phyloP scores from a whole-genome alignment of 2,888 invertebrate genomes.

The Neuroscelio doddi region DNA sequence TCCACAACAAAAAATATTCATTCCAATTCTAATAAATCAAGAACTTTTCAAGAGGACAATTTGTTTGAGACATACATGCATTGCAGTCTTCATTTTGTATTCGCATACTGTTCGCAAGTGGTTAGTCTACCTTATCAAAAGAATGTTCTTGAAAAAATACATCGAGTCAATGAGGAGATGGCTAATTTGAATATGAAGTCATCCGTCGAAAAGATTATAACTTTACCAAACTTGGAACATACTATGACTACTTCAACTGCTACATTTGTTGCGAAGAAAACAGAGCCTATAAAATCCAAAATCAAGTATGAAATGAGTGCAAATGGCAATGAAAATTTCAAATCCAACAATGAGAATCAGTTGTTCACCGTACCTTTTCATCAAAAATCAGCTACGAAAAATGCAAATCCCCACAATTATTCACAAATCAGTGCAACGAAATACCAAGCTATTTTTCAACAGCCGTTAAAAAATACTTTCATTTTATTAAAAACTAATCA shows the following conservation, averaged over 20 bases:
- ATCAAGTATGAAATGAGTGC: no score
- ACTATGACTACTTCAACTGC: no score
- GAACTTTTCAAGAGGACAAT: conserved; percentile 9
- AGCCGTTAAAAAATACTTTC: conserved; percentile 45
- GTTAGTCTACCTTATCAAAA: conserved; percentile 48
- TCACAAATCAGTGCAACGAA: no score
- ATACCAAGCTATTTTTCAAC: neutral
- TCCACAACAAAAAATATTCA: no score
- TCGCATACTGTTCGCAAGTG: conserved; percentile 59
- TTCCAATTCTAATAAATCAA: neutral
- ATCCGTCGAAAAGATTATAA: neutral
- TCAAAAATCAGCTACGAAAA: no score
- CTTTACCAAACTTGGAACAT: no score
- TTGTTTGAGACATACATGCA: conserved; percentile 59
- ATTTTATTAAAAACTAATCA: conserved; percentile 51
- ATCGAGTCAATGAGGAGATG: no score
- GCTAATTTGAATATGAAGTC: neutral
- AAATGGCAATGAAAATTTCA: no score
- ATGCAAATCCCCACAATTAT: no score
- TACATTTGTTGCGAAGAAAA: neutral
- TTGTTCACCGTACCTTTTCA: no score
- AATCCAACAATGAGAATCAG: no score
- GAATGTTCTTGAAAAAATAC: conserved; percentile 42
- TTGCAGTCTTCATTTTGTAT: conserved; percentile 59
- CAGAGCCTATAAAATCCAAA: no score